Base-by-base conservation (phyloP, 2,888 invertebrate species). In the Lithophane semibrunnea region DNA sequence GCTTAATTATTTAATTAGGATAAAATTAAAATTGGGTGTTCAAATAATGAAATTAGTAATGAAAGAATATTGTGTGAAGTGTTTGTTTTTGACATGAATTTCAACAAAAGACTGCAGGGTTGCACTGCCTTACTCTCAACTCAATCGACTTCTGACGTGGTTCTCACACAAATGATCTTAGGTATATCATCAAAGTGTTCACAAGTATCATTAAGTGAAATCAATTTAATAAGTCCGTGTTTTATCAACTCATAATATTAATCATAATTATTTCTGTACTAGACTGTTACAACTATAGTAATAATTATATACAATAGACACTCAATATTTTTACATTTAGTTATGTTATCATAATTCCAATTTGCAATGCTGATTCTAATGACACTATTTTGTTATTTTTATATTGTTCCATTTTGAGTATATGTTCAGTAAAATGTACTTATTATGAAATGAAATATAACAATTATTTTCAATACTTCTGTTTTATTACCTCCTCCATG, bases 381-480 rank as follows among this genome's bases (percentile, higher is more conserved):
- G 78, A 84, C 71, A 87, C 72, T 80, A 82, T 86, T 93, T 93
- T 94, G 93, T 94, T 94, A 92, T 93, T 93, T 92, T 94, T 94
- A 84, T 93, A 93, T 91, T 91, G 92, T 93, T 91, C 90, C 86
- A 86, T 90, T 92, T 92, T 92, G 85, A 91, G 87, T 87, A 82
- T 90, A 91, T 89, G 89, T 93, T 92, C 92, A 92, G 90, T 94
- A 90, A 92, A 92, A 90, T 94, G 94, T 95, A 95, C 95, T 94
- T 95, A 94, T 92, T 87, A 92, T 93, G 90, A 93, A 93, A 93
- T 93, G 90, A 94, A 95, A 93, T 95, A 95, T 93, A 94, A 94
- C 88, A 91, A 92, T 93, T 95, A 95, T 95, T 95, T 95, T 95
- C 89, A 92, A 89, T 88, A 44, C 61, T 82, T 70, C 58, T 72